These are phyloP conservation scores for Gila orcuttii DNA, from an alignment of 2,113 vertebrate species.

Conservation along the genomic window DNA sequence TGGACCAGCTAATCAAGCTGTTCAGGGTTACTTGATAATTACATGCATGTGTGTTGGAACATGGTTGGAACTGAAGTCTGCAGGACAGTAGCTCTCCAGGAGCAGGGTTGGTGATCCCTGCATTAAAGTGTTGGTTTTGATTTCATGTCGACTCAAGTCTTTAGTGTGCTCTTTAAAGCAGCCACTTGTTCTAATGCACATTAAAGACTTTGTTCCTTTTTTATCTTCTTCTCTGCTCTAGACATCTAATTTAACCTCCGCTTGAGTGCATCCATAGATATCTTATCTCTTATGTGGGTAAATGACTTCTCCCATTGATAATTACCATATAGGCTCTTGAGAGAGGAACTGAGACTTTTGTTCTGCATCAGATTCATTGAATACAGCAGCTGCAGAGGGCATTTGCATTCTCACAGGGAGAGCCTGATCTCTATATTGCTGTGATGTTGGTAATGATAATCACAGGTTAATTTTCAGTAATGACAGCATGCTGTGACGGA, in stretches of 20 bases:
- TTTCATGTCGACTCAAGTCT: not conserved
- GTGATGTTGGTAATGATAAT: conserved; percentile 66
- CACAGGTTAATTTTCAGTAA: conserved; percentile 63
- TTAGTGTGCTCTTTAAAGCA: not conserved
- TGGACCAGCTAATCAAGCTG: too few species aligned
- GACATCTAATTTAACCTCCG: conserved; percentile 29
- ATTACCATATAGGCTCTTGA: not conserved
- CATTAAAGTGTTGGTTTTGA: not conserved
- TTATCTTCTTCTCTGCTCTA: conserved; percentile 29
- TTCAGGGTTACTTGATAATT: too few species aligned
- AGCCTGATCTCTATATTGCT: conserved; percentile 38
- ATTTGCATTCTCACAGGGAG: conserved; percentile 45
- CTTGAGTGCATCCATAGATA: conserved; percentile 23
- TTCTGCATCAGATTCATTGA: conserved; percentile 13
- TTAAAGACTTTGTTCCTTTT: conserved; percentile 23
- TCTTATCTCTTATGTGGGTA: conserved; percentile 34
- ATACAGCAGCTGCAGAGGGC: conserved; percentile 22
- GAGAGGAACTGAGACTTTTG: conserved; percentile 35
- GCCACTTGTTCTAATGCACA: conserved; percentile 10
- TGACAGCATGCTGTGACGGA: conserved; percentile 55
- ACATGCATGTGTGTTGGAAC: too few species aligned
- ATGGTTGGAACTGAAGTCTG: too few species aligned
- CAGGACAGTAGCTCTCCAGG: too few species aligned
- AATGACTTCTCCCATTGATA: conserved; percentile 9
- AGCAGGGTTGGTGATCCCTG: too few species aligned